phyloP scores from a whole-genome alignment of 2,113 vertebrate species.

The Talpa occidentalis region DNA sequence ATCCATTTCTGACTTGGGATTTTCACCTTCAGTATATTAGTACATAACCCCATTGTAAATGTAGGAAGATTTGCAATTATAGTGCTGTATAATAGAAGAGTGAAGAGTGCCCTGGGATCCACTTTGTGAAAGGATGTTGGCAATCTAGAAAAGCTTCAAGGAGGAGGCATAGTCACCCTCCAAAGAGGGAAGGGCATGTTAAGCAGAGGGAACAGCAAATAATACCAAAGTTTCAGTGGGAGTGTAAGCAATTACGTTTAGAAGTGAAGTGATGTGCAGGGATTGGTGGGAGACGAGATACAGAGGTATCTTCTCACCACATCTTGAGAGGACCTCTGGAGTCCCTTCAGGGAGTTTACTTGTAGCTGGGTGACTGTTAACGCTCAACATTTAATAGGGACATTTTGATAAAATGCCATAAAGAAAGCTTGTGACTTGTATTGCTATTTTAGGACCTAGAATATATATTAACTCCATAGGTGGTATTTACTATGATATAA shows the following conservation, averaged over 20 bases:
- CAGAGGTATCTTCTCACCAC: neutral
- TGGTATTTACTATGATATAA: constrained; percentile 49
- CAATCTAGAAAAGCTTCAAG: neutral
- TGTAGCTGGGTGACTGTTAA: neutral
- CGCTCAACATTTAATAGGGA: neutral
- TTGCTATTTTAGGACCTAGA: constrained; percentile 38
- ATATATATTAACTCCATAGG: constrained; percentile 1
- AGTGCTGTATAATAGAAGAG: neutral
- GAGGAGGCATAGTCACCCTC: neutral
- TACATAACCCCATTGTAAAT: too few species aligned
- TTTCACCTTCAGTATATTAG: neutral
- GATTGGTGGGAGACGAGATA: neutral
- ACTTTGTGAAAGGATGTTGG: neutral
- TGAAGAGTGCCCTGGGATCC: neutral
- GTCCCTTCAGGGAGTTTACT: neutral
- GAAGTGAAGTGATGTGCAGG: neutral
- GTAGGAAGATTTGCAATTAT: neutral
- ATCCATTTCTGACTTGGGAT: neutral
- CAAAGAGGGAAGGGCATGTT: neutral
- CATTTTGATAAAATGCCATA: constrained; percentile 38
- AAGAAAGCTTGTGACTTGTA: constrained; percentile 36
- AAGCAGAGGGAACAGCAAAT: neutral
- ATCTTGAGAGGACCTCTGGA: neutral
- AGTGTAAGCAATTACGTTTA: neutral
- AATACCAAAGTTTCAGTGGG: neutral